These are phyloP conservation scores for Coenobita brevimanus DNA, from an alignment of 1,140 invertebrate genomes.

Conservation along the genomic window DNA sequence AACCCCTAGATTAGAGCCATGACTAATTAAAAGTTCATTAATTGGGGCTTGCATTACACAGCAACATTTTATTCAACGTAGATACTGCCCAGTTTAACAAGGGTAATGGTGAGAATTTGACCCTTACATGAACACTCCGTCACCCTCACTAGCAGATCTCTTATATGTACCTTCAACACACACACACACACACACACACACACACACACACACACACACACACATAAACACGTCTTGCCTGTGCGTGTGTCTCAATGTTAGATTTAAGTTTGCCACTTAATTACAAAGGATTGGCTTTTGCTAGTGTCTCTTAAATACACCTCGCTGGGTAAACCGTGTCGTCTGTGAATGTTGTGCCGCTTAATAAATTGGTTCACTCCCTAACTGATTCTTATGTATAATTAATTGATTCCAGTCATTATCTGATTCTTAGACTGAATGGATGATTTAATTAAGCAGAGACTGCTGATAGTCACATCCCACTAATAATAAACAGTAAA, in stretches of 20 bases:
- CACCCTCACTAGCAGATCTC: too few relatives aligned
- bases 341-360: not conserved
- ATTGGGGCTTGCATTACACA: too few relatives aligned
- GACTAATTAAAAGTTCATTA: too few relatives aligned
- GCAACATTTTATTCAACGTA: too few relatives aligned
- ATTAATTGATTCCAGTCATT: not conserved
- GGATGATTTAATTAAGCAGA: conserved; percentile 23
- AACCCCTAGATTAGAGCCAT: too few relatives aligned
- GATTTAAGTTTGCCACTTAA: too few relatives aligned
- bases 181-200: not conserved
- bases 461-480: conserved; percentile 58
- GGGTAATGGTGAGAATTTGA: too few relatives aligned
- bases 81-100: too few relatives aligned
- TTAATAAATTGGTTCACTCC: not conserved
- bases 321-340: not conserved
- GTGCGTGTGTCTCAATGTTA: not conserved
- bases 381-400: not conserved
- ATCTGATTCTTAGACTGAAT: not conserved
- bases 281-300: too few relatives aligned
- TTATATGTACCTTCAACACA: too few relatives aligned
- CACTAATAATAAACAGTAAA: conserved; percentile 46
- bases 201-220: not conserved
- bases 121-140: too few relatives aligned
- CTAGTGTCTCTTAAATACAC: too few relatives aligned
- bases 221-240: not conserved